phyloP scores from a whole-genome alignment of 2,888 invertebrate species.

The Dolichopus griseipennis region DNA sequence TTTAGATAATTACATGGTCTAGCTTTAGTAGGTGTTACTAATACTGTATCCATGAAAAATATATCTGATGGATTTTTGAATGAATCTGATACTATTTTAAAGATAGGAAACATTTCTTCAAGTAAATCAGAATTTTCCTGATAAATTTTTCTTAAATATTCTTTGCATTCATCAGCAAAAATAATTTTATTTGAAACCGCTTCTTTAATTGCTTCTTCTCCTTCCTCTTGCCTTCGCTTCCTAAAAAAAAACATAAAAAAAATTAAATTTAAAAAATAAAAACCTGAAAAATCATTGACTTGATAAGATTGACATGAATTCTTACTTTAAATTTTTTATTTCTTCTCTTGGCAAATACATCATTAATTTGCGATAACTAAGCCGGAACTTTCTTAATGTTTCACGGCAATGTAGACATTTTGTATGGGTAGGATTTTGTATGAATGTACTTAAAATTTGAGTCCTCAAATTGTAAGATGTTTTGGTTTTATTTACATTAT shows the following conservation, averaged over 20 bases:
- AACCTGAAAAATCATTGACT: conserved; percentile 20
- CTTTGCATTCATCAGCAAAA: conserved; percentile 57
- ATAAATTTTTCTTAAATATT: conserved; percentile 64
- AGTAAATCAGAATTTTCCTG: conserved; percentile 61
- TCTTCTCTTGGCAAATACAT: conserved; percentile 33
- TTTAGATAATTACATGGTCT: conserved; percentile 52
- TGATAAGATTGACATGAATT: too few species aligned
- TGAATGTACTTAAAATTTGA: conserved; percentile 32
- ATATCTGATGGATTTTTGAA: conserved; percentile 62
- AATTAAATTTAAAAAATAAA: conserved; percentile 2
- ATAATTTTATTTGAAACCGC: conserved; percentile 42
- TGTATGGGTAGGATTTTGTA: conserved; percentile 29
- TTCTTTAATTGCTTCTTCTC: conserved; percentile 16
- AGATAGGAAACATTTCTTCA: conserved; percentile 58
- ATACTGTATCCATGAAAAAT: conserved; percentile 75
- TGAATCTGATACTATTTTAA: conserved; percentile 42
- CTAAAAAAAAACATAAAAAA: conserved; percentile 9
- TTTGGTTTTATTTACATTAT: conserved; percentile 30
- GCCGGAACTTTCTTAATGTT: conserved; percentile 32
- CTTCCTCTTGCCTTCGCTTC: conserved; percentile 10
- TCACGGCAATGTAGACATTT: conserved; percentile 36
- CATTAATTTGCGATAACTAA: conserved; percentile 34
- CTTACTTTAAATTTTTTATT: conserved; percentile 21
- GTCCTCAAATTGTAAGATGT: conserved; percentile 35
- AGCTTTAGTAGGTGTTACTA: conserved; percentile 78